These are phyloP conservation scores for Trissolcus basalis DNA, from an alignment of 1,140 invertebrate genomes.

Conservation along the genomic window DNA sequence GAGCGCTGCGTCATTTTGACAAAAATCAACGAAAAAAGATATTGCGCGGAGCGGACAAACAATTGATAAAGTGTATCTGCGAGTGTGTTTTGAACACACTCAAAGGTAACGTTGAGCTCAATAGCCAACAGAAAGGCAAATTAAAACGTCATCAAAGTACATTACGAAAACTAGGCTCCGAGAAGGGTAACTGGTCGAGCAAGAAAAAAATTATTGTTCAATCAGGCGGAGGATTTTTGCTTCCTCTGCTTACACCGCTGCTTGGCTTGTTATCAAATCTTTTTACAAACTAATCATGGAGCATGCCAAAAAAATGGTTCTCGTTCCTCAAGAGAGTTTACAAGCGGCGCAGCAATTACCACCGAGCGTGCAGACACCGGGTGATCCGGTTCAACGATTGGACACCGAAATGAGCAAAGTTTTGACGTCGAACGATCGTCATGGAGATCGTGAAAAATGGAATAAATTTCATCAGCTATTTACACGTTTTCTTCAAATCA, in stretches of 20 bases:
- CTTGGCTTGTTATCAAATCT: neutral
- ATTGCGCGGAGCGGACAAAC: slow-evolving; percentile 27
- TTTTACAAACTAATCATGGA: slow-evolving; percentile 18
- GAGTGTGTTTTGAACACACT: slow-evolving; percentile 48
- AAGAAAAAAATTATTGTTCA: slow-evolving; percentile 14
- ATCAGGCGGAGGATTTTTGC: slow-evolving; percentile 4
- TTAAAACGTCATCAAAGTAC: neutral
- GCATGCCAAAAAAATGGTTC: slow-evolving; percentile 35
- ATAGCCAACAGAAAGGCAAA: slow-evolving; percentile 1
- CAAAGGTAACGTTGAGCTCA: slow-evolving; percentile 5
- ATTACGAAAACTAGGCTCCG: neutral
- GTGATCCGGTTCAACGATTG: too few species aligned
- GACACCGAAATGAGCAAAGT: too few species aligned
- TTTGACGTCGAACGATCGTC: too few species aligned
- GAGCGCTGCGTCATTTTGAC: slow-evolving; percentile 2
- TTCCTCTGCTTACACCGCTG: neutral
- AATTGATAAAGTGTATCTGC: slow-evolving; percentile 20
- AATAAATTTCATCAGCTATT: too few species aligned
- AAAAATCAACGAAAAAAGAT: slow-evolving; percentile 23
- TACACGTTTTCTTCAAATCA: too few species aligned
- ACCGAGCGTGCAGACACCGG: too few species aligned
- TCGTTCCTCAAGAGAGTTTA: slow-evolving; percentile 23
- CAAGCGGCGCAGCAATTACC: neutral
- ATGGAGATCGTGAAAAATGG: too few species aligned
- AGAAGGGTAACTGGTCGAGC: neutral